Evolutionary conservation across 2,113 vertebrate species (phyloP), one percentile per base, ranked within the genome.

Genomic region (rabbit (Oryctolagus cuniculus)): DNA sequence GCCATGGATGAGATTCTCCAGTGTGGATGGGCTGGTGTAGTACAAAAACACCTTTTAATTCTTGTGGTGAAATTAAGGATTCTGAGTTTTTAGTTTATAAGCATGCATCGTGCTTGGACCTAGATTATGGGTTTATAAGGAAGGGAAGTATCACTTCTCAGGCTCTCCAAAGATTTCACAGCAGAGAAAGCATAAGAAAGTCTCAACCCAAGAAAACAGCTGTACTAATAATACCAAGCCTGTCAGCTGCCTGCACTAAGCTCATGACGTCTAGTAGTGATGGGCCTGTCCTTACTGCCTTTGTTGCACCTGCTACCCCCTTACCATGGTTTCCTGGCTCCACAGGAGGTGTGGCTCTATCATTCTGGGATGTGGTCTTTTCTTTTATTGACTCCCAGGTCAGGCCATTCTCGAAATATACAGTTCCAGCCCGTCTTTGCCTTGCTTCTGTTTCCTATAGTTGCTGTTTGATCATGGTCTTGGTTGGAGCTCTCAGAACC

Each of bases 51-150:
- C 10, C 27, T 89, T 89, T 75, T 6, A 55, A 0, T 74, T 95
- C 64, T 69, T 53, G 78, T 86, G 53, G 21, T 91, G 77, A 74
- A 91, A 67, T 75, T 25, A 87, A 70, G 49, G 44, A 91, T 53
- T 88, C 34, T 22, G 64, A 53, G n/a, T 7, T 86, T 96, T 87
- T 87, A 24, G 51, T 44, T 74, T 95, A 17, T 93, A 85, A 81
- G n/a, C 6, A 44, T 77, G 4, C 13, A 27, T 80, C 24, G 24
- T 84, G 22, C 34, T 7, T 81, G 67, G 64, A 38, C 31, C 34
- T 17, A 77, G 66, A 49, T n/a, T 81, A 6, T 36, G 75, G 36
- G 13, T 13, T 63, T 63, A 29, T 24, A 53, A 55, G 36, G 89
- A 34, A 86, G 58, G 38, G 85, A 53, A 31, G 25, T 67, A 88